Evolutionary conservation across 2,797 vertebrate species (phyloP), one percentile per base, ranked within the genome.

Genomic region (Halcyon leucocephala): DNA sequence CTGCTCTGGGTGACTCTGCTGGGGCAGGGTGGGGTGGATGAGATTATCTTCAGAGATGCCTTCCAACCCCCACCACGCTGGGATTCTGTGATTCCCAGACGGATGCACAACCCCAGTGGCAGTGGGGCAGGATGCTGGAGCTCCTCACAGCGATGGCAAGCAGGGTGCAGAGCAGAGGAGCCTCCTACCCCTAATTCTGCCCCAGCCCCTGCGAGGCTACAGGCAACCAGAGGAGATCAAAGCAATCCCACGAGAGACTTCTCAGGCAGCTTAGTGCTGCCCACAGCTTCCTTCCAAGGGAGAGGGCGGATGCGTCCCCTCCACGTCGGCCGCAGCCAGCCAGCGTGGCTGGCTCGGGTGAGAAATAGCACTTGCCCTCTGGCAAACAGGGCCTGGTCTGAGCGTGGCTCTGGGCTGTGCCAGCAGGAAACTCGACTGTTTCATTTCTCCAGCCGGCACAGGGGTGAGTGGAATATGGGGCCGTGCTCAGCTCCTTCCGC

Each of bases 61-160:
- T 54, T 54, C 52, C 52, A 54, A 31, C 52, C 29, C 17, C 10
- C 25, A 39, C 35, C 58, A 61, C 7, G 7, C 25, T 39, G 25
- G 58, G 35, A 39, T 18, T 28, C 25, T 61, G 25, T 61, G 58
- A 29, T 52, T 10, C 76, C 58, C 12, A 39, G 12, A 49, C 3
- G 1, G 11, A 24, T 29, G 61, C 39, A 25, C 0, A 0, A 22
- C 12, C 52, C 61, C 52, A 49, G 33, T 1, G 4, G n/a, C 2
- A 2, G 17, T 8, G 41, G 52, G n/a, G n/a, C 58, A 85, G 62
- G 10, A 58, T 28, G 22, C 61, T 31, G 57, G 48, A 67, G 48
- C 14, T 58, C 61, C 65, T 33, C 6, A 1, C 4, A 4, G 67
- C 16, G 24, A n/a, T 1, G 16, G 60, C 29, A 9, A 67, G 44